Evolutionary conservation across 37 sponge, comb jelly and placozoan genomes (phyloP).

Genomic region (Lycopodina hypogea): DNA sequence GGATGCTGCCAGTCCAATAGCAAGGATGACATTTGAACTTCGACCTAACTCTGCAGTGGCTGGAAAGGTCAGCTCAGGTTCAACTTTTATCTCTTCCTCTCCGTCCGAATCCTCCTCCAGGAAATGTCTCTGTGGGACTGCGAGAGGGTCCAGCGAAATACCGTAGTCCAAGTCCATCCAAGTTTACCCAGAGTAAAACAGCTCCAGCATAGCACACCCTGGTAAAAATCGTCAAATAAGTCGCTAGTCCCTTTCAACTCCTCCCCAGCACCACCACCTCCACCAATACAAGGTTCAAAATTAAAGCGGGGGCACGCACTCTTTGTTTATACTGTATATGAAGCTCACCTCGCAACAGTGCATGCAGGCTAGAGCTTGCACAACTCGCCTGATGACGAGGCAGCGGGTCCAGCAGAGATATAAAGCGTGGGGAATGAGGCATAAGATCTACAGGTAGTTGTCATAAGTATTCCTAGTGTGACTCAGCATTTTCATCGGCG

Average conservation of each 20-base stretch:
- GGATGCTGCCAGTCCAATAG: constrained; percentile 29
- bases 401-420: constrained; percentile 14
- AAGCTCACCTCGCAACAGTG: constrained; percentile 7
- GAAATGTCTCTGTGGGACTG: constrained; percentile 44
- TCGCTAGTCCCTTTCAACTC: too few species aligned
- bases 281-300: not conserved
- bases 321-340: not conserved
- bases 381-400: constrained; percentile 27
- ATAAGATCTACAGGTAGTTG: not conserved
- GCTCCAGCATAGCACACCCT: not conserved
- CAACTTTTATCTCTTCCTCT: constrained; percentile 13
- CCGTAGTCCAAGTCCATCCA: constrained; percentile 25
- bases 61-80: not conserved
- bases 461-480: not conserved
- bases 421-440: not conserved
- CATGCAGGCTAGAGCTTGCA: constrained; percentile 9
- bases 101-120: constrained; percentile 57
- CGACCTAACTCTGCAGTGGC: not conserved
- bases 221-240: too few species aligned
- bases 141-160: constrained; percentile 25
- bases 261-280: not conserved
- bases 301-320: not conserved
- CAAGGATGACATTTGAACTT: constrained; percentile 17
- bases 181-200: not conserved
- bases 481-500: not conserved